phyloP scores from a whole-genome alignment of 2,888 invertebrate species.

The Octodonta nipae region DNA sequence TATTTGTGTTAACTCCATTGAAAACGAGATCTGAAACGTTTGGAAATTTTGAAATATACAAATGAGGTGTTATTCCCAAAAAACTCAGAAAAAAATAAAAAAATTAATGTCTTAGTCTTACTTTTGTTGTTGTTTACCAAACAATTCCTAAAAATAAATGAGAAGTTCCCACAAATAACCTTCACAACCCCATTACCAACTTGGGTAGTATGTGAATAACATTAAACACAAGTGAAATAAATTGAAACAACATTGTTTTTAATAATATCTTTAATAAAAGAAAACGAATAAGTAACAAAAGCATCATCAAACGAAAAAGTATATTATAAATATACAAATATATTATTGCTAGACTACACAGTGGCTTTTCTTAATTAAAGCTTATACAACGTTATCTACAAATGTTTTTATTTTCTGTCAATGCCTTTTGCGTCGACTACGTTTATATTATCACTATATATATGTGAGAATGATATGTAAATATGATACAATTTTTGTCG shows the following conservation, averaged over 20 bases:
- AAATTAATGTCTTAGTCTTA: too few species aligned
- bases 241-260: not conserved
- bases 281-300: constrained; percentile 18
- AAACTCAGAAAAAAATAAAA: too few species aligned
- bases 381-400: constrained; percentile 12
- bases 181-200: too few species aligned
- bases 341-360: constrained; percentile 29
- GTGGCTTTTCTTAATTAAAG: constrained; percentile 16
- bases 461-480: constrained; percentile 21
- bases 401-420: constrained; percentile 6
- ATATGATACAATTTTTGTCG: constrained; percentile 15
- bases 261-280: not conserved
- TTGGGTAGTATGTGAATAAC: too few species aligned
- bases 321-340: constrained; percentile 29
- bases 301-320: constrained; percentile 23
- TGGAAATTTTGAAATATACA: too few species aligned
- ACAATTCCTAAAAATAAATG: too few species aligned
- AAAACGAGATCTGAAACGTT: too few species aligned
- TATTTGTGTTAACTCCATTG: too few species aligned
- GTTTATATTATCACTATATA: constrained; percentile 1
- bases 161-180: too few species aligned
- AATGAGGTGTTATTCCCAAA: too few species aligned
- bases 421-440: not conserved
- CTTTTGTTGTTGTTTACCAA: too few species aligned
- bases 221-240: too few species aligned